Percentiles rank a stretch among this genome's conserved stretches.
Evolutionary conservation across 1,140 invertebrate species (phyloP).

Genomic region (Arctopsyche grandis): DNA sequence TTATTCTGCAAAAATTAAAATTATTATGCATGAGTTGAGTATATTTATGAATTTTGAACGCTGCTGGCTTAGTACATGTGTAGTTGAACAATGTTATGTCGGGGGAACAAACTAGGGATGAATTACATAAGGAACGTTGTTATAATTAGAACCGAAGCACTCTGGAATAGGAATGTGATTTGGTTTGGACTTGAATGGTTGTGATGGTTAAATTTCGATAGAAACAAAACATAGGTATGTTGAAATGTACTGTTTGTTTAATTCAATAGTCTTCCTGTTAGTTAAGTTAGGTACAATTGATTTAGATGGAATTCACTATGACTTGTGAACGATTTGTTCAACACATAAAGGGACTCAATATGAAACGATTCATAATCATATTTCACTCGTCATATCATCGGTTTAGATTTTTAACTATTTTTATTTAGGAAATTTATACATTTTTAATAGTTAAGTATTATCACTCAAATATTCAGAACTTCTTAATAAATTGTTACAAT

Average conservation of each 20-base stretch:
- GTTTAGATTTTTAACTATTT: constrained; percentile 15
- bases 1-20: background rate
- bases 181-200: constrained; percentile 11
- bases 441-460: constrained; percentile 15
- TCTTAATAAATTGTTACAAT: constrained; percentile 25
- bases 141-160: no score
- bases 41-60: no score
- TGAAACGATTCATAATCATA: constrained; percentile 44
- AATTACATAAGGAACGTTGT: background rate
- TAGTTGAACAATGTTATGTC: no score
- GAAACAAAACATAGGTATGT: background rate
- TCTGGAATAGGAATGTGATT: background rate
- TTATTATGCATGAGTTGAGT: no score
- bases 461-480: constrained; percentile 24
- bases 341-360: constrained; percentile 31
- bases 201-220: constrained; percentile 10
- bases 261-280: constrained; percentile 4
- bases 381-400: constrained; percentile 46
- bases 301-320: constrained; percentile 11
- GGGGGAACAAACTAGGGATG: background rate
- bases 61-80: no score
- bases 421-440: constrained; percentile 2
- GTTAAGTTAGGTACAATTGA: background rate
- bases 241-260: background rate
- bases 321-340: constrained; percentile 4